phyloP scores from a whole-genome alignment of 2,888 invertebrate genomes.

The Melinaea marsaeus region DNA sequence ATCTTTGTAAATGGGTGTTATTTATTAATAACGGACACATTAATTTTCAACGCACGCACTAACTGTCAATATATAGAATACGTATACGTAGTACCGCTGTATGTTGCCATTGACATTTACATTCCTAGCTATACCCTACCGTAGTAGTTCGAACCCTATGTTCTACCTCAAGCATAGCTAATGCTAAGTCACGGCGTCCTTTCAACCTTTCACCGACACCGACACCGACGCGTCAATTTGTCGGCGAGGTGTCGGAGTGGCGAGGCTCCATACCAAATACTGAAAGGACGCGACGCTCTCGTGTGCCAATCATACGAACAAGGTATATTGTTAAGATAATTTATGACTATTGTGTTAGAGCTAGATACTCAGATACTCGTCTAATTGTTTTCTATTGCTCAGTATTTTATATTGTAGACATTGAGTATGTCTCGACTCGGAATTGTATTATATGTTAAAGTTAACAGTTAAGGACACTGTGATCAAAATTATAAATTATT shows the following conservation, averaged over 20 bases:
- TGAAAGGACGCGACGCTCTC: conserved; percentile 61
- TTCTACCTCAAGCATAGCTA: conserved; percentile 69
- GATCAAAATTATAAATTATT: conserved; percentile 78
- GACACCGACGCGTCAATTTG: conserved; percentile 3
- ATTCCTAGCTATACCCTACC: conserved; percentile 73
- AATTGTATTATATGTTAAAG: conserved; percentile 75
- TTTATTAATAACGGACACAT: conserved; percentile 39
- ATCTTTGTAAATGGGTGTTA: conserved; percentile 47
- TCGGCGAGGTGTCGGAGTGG: conserved; percentile 13
- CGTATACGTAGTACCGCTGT: conserved; percentile 65
- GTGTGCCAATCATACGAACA: conserved; percentile 74
- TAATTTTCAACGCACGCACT: conserved; percentile 50
- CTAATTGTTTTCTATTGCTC: conserved; percentile 75
- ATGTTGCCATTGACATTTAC: conserved; percentile 72
- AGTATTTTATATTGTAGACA: conserved; percentile 72
- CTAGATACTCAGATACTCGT: conserved; percentile 64
- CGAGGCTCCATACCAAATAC: conserved; percentile 61
- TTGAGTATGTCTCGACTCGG: conserved; percentile 61
- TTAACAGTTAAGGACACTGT: conserved; percentile 77
- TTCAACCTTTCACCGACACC: conserved; percentile 38
- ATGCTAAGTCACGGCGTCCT: conserved; percentile 70
- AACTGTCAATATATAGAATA: conserved; percentile 52
- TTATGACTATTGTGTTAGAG: conserved; percentile 65
- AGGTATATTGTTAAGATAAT: conserved; percentile 73
- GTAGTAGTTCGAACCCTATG: conserved; percentile 68